Base-by-base conservation (phyloP, 2,888 invertebrate species). In the Drosophila birchii region DNA sequence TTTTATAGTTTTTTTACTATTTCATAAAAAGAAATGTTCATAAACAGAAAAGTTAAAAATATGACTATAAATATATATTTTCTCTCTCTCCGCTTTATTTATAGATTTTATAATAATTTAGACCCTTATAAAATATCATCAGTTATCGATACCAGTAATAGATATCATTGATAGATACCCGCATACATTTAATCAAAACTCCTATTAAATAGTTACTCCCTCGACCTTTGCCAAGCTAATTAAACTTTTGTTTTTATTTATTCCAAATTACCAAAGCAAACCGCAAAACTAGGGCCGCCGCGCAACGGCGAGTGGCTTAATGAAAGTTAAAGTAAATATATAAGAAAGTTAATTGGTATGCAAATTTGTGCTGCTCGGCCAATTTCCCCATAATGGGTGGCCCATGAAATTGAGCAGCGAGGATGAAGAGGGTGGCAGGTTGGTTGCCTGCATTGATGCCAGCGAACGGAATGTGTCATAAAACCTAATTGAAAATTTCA, bases 311-410 rank as follows among this genome's bases (percentile, higher is more conserved):
- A 47, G 36, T 47, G 59, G 61, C 47, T 39, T 56, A 57, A 63
- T 64, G 64, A 78, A 58, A 67, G 71, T 49, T 44, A 56, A 71
- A 61, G 45, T 74, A 85, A 80, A 78, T 72, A 82, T 78, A 78
- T 82, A 86, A 82, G 74, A 74, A 83, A 81, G 51, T 81, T 86
- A 86, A 83, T 83, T 81, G 86, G 76, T 81, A 83, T 83, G 86
- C 73, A 83, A 83, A 86, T 86, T 80, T 72, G 56, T 29, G 47
- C 68, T 49, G 56, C 56, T 61, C 55, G 72, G 58, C 75, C 75
- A 83, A 78, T 82, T 80, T 74, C 32, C 54, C 56, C 53, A 36
- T 67, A 66, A 68, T 51, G 61, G 61, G 39, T 38, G 43, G 29
- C 26, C 16, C 41, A 20, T 39, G 16, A 38, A 18, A 20, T 12